These are phyloP conservation scores for Drosophila azteca DNA, from an alignment of 1,140 invertebrate species.

Conservation along the genomic window DNA sequence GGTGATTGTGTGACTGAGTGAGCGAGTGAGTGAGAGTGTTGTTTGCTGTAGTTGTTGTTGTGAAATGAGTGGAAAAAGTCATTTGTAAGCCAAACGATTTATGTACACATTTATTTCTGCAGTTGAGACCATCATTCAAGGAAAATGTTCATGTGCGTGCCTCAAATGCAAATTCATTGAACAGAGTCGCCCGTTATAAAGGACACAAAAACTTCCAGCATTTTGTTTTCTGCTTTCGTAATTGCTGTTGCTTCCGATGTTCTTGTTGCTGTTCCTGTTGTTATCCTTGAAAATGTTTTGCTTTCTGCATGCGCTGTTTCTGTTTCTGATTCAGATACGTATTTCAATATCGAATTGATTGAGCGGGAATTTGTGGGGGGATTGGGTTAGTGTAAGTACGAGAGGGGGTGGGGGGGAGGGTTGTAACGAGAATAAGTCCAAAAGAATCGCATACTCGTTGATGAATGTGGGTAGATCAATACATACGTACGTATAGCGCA, in stretches of 20 bases:
- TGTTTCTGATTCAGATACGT: constrained; percentile 30
- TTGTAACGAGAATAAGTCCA: constrained; percentile 2
- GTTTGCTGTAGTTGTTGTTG: constrained; percentile 60
- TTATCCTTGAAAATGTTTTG: constrained; percentile 52
- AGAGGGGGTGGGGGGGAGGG: not conserved
- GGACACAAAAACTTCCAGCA: constrained; percentile 71
- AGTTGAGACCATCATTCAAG: constrained; percentile 82
- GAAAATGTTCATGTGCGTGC: constrained; percentile 78
- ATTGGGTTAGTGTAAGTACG: not conserved
- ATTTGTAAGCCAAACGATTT: constrained; percentile 80
- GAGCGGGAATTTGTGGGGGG: constrained; percentile 19
- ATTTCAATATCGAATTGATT: constrained; percentile 17
- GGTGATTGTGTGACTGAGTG: constrained; percentile 40
- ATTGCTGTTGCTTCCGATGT: constrained; percentile 8
- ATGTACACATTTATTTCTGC: constrained; percentile 78
- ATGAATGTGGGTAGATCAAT: constrained; percentile 27
- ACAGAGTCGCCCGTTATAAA: constrained; percentile 67
- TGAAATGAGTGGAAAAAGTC: constrained; percentile 80
- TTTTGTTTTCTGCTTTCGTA: constrained; percentile 20
- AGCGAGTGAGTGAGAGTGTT: constrained; percentile 42
- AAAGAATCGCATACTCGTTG: constrained; percentile 29
- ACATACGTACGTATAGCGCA: not conserved
- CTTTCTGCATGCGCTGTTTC: too few species aligned
- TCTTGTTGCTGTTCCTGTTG: constrained; percentile 14
- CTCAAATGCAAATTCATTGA: constrained; percentile 81